Evolutionary conservation across 1,140 invertebrate genomes (phyloP).

Genomic region (Platyscapa corneri): DNA sequence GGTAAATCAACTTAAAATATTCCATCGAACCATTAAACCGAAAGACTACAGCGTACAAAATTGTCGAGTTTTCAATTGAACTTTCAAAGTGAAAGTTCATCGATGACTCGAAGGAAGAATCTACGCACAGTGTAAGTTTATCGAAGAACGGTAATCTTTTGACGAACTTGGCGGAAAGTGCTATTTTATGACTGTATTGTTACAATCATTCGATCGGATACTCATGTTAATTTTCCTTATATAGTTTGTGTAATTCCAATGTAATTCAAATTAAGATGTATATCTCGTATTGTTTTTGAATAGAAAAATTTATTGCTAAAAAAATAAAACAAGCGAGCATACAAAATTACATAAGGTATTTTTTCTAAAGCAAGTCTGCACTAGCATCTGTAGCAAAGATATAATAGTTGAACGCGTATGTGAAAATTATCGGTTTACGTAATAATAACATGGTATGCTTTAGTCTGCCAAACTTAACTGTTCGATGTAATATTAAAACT

Average conservation of each 20-base stretch:
- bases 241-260: conserved; percentile 6
- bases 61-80: conserved; percentile 32
- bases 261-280: conserved; percentile 7
- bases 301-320: neutral
- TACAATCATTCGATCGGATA: conserved; percentile 26
- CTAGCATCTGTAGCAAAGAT: neutral
- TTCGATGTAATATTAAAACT: conserved; percentile 14
- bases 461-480: neutral
- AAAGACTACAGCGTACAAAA: conserved; percentile 22
- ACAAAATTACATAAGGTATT: conserved; percentile 24
- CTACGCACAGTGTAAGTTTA: conserved; percentile 17
- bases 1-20: conserved; percentile 24
- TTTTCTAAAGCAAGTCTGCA: neutral
- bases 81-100: conserved; percentile 32
- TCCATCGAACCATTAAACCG: neutral
- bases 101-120: conserved; percentile 13
- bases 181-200: conserved; percentile 45
- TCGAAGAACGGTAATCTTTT: conserved; percentile 29
- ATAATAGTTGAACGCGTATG: neutral
- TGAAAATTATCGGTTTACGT: conserved; percentile 11
- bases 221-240: conserved; percentile 17
- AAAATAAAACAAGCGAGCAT: neutral
- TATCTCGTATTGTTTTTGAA: conserved; percentile 11
- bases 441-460: neutral
- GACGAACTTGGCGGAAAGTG: conserved; percentile 23